These are phyloP conservation scores for Neoniphon sammara DNA, from an alignment of 2,797 vertebrate genomes.

Conservation along the genomic window DNA sequence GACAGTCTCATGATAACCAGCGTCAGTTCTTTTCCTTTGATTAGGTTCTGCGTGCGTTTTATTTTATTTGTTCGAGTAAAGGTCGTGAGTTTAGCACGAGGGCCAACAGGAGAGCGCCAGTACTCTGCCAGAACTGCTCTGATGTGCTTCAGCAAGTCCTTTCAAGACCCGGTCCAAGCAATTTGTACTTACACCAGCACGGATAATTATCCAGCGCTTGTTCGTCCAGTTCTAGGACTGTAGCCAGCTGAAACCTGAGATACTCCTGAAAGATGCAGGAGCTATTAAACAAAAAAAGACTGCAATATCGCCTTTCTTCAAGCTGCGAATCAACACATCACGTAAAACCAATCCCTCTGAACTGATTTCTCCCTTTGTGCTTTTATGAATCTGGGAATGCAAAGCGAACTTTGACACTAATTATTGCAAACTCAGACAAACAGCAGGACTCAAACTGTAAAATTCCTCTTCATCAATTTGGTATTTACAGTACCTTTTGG, in stretches of 20 bases:
- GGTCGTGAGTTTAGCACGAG: slow-evolving; percentile 24
- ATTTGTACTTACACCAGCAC: slow-evolving; percentile 84
- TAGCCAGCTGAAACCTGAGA: slow-evolving; percentile 80
- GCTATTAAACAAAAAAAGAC: slow-evolving; percentile 82
- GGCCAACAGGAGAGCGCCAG: slow-evolving; percentile 50
- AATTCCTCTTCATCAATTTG: background rate
- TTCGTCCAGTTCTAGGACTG: slow-evolving; percentile 74
- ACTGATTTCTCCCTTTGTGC: slow-evolving; percentile 33
- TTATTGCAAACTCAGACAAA: background rate
- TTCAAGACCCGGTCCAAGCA: slow-evolving; percentile 73
- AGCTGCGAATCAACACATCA: slow-evolving; percentile 74
- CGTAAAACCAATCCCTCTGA: slow-evolving; percentile 26
- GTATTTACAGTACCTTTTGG: background rate
- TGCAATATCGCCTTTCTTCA: slow-evolving; percentile 72
- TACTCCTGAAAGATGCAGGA: slow-evolving; percentile 83
- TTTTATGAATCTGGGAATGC: slow-evolving; percentile 28
- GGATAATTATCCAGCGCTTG: slow-evolving; percentile 80
- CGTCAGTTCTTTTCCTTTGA: slow-evolving; percentile 32
- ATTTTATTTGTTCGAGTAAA: slow-evolving; percentile 13
- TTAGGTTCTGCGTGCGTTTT: slow-evolving; percentile 18
- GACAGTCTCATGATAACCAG: slow-evolving; percentile 40
- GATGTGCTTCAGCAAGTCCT: slow-evolving; percentile 76
- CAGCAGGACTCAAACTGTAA: background rate
- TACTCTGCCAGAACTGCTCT: slow-evolving; percentile 52
- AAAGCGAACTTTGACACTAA: background rate